Evolutionary conservation across 2,797 vertebrate species (phyloP).

Genomic region (Tympanoctomys barrerae): DNA sequence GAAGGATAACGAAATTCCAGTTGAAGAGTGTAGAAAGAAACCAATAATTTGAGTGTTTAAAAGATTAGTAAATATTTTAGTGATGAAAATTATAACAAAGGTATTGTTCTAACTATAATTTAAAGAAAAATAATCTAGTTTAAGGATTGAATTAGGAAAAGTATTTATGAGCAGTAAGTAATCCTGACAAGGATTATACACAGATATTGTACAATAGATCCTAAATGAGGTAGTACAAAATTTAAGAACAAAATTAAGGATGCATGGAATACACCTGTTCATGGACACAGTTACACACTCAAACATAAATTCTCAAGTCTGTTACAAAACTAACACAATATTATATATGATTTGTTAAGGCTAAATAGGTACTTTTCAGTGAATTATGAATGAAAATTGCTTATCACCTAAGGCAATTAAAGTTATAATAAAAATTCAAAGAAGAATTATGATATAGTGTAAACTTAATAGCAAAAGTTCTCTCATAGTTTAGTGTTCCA

Average conservation of each 20-base stretch:
- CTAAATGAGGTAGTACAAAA: not conserved
- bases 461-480: not conserved
- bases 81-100: conserved; percentile 70
- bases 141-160: conserved; percentile 77
- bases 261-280: not conserved
- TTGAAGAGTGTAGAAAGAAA: conserved; percentile 76
- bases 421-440: not conserved
- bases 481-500: not conserved
- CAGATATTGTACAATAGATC: not conserved
- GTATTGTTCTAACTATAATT: conserved; percentile 70
- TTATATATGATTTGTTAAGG: not conserved
- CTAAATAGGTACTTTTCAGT: not conserved
- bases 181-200: not conserved
- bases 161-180: not conserved
- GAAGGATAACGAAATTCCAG: conserved; percentile 79
- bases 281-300: not conserved
- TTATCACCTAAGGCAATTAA: not conserved
- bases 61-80: conserved; percentile 78
- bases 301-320: not conserved
- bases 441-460: not conserved
- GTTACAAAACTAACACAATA: not conserved
- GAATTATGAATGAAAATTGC: conserved; percentile 1
- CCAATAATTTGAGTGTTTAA: conserved; percentile 69
- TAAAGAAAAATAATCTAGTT: conserved; percentile 79
- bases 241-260: not conserved